Evolutionary conservation across 2,888 invertebrate genomes (phyloP), one percentile per base, ranked within the genome.

Genomic region (Sinodicranocentrus sp.): DNA sequence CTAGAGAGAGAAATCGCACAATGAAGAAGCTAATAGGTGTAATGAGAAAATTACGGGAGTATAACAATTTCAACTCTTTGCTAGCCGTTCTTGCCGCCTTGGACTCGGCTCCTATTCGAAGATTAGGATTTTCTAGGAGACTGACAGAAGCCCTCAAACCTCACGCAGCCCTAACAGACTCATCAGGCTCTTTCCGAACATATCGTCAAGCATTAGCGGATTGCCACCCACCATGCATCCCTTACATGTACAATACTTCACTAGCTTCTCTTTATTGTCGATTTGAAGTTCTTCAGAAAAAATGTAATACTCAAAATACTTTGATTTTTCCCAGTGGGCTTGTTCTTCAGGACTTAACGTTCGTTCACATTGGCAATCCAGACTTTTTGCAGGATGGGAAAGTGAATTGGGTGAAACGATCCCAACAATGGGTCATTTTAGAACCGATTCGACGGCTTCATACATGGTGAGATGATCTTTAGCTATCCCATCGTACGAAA

Each of bases 41-140:
- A 86, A 98, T 99, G 98, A 98, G 98, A 92, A 96, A 98, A 90
- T 92, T 99, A 87, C 93, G 98, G 84, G 98, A 98, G 91, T 95
- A 99, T 91, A 98, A 98, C 92, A 99, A 99, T 91, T 99, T 98
- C 91, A 99, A 99, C 92, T 98, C 98, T 59, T 98, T 98, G 92
- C 92, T 99, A 89, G 99, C 99, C 8, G 92, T 99, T 86, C 92
- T 99, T 84, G 98, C 98, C 6, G 99, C 99, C 17, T 91, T 99
- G 89, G 98, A 98, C 91, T 99, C 98, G 21, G 98, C 98, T 2
- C 98, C 99, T 0, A 94, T 97, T 90, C 92, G 94, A 89, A 92
- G 99, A 90, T 92, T 99, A 90, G 99, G 98, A 90, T 97, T 97
- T 96, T 96, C 96, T 90, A 95, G 96, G 90, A 95, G 95, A 89